Base-by-base conservation (phyloP, 2,113 vertebrate species). In the Bambusicola thoracicus region DNA sequence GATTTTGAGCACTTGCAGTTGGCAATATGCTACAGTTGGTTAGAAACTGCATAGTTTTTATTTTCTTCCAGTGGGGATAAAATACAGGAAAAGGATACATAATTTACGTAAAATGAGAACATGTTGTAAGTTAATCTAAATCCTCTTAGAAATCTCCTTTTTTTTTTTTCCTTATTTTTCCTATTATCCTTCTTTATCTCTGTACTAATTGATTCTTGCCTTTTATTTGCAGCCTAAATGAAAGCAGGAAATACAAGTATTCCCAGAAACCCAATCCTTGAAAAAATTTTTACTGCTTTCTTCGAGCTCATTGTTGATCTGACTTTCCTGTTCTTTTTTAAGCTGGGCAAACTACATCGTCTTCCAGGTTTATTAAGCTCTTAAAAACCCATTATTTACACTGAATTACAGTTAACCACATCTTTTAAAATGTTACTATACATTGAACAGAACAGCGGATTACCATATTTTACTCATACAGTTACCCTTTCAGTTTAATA, bases 201-300 rank as follows among this genome's bases (percentile, higher is more conserved):
- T 70, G 8, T 65, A 79, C 49, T 85, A 74, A 87, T 41, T 62
- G 21, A 51, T 36, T 83, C 13, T 72, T 87, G 34, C 30, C 27
- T 90, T 85, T 94, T 62, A 76, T 83, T 94, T 85, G 66, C 56
- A 90, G 61, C 18, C 58, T 61, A 87, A 92, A 80, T 46, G 38
- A 73, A 94, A 34, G 11, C 32, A 87, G 16, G 66, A 51, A 82
- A 53, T 67, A 69, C 48, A 90, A 76, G 14, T 32, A 77, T 77
- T 77, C 7, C 27, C 41, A 91, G 66, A 94, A 90, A 89, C 6
- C 11, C 11, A 81, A 38, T 59, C 32, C 22, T 40, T 19, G 7
- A 68, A 75, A 68, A 27, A 78, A 43, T 41, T 15, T 17, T 38
- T 80, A 38, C 18, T 72, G 16, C 30, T 86, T 74, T 2, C 21